Percentiles rank a stretch among this genome's conserved stretches.
Evolutionary conservation across 2,113 vertebrate genomes (phyloP).

Genomic region (Dicaeum eximium): DNA sequence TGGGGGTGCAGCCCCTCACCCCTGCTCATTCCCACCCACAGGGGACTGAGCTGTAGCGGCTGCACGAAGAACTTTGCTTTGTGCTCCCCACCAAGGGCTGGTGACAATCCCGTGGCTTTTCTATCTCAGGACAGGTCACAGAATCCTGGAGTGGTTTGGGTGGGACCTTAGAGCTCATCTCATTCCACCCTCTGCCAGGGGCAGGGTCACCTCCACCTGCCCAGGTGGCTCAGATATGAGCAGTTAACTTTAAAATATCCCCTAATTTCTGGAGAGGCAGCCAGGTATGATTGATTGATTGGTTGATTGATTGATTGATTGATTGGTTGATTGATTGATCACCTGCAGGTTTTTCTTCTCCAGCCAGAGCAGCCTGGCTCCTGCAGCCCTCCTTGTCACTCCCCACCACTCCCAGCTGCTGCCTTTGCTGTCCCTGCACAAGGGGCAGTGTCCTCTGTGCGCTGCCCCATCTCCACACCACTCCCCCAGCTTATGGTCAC

Average conservation of each 20-base stretch:
- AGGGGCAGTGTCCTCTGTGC: neutral
- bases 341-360: neutral
- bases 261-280: neutral
- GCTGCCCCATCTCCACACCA: neutral
- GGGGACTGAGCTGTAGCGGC: neutral
- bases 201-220: neutral
- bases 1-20: neutral
- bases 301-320: neutral
- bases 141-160: neutral
- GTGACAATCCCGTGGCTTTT: fast-evolving
- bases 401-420: neutral
- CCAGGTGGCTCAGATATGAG: fast-evolving
- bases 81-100: neutral
- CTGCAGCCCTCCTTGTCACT: neutral
- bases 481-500: neutral
- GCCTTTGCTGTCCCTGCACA: neutral
- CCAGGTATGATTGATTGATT: neutral
- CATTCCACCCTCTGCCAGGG: neutral
- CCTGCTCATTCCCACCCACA: fast-evolving
- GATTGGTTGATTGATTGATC: neutral
- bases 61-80: fast-evolving
- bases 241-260: neutral
- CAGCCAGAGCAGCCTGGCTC: neutral
- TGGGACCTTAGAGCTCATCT: neutral
- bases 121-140: neutral